phyloP scores from a whole-genome alignment of 2,888 invertebrate genomes.

The Nymphalis polychloros region DNA sequence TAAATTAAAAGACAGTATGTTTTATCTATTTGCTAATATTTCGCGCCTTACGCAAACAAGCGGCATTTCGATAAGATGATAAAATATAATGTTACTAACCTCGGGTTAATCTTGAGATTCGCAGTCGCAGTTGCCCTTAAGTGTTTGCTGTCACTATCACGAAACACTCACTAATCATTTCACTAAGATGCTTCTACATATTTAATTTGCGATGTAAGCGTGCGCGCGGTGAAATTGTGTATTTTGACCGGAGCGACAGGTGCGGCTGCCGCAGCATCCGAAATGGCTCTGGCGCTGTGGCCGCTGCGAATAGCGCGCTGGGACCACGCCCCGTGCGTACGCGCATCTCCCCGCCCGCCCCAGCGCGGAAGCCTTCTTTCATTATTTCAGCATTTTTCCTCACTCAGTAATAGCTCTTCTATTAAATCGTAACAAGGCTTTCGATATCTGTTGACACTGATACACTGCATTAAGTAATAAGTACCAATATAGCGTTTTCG shows the following conservation, averaged over 20 bases:
- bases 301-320: constrained; percentile 47
- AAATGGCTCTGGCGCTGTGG: constrained; percentile 57
- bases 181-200: constrained; percentile 51
- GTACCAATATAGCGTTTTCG: too few relatives aligned
- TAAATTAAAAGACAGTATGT: background rate
- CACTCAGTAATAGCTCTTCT: constrained; percentile 12
- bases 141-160: constrained; percentile 61
- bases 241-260: constrained; percentile 53
- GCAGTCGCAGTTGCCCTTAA: constrained; percentile 52
- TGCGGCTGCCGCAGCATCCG: constrained; percentile 76
- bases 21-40: constrained; percentile 61
- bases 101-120: constrained; percentile 66
- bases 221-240: constrained; percentile 44
- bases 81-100: constrained; percentile 66
- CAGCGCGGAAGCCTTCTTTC: constrained; percentile 60
- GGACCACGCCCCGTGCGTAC: constrained; percentile 66
- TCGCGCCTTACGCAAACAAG: constrained; percentile 62
- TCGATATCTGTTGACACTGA: background rate
- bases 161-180: constrained; percentile 65
- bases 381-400: constrained; percentile 54
- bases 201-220: constrained; percentile 43
- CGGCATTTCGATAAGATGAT: constrained; percentile 60
- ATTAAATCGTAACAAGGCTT: background rate
- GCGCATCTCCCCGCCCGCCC: constrained; percentile 67
- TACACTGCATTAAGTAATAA: too few relatives aligned